Percentiles rank a stretch among this genome's conserved stretches.
phyloP scores from a whole-genome alignment of 2,797 vertebrate genomes.

The Thaleichthys pacificus region DNA sequence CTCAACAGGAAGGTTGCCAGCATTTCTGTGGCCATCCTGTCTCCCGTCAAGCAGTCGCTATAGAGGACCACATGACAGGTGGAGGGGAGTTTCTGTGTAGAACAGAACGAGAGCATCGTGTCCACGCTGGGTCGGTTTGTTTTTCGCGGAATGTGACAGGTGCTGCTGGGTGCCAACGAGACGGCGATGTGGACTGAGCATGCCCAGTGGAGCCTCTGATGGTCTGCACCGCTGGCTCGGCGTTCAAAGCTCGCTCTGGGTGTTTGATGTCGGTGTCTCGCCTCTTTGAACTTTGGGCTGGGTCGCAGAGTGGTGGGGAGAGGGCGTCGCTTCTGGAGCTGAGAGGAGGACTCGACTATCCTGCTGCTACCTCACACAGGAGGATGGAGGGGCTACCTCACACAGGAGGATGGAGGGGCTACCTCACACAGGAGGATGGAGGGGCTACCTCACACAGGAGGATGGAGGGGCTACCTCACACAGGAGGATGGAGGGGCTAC shows the following conservation, averaged over 20 bases:
- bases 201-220: slow-evolving; percentile 54
- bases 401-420: no score
- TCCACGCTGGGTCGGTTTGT: slow-evolving; percentile 23
- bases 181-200: slow-evolving; percentile 41
- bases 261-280: slow-evolving; percentile 59
- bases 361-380: neutral
- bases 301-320: slow-evolving; percentile 53
- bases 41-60: slow-evolving; percentile 10
- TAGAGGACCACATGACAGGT: slow-evolving; percentile 10
- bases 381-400: no score
- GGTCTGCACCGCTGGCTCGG: slow-evolving; percentile 56
- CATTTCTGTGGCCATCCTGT: slow-evolving; percentile 22
- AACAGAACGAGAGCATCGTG: slow-evolving; percentile 18
- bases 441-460: no score
- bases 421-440: no score
- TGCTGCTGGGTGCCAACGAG: neutral
- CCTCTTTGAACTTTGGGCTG: slow-evolving; percentile 54
- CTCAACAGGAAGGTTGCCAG: slow-evolving; percentile 7
- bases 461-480: no score
- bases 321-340: slow-evolving; percentile 45
- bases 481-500: no score
- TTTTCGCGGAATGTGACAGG: slow-evolving; percentile 11
- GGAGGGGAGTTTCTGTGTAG: slow-evolving; percentile 25
- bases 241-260: slow-evolving; percentile 62
- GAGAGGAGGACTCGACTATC: slow-evolving; percentile 46